Evolutionary conservation across 37 sponge, comb jelly and placozoan genomes (phyloP), one percentile per base, ranked within the genome.

Genomic region (Aplysina aerophoba): DNA sequence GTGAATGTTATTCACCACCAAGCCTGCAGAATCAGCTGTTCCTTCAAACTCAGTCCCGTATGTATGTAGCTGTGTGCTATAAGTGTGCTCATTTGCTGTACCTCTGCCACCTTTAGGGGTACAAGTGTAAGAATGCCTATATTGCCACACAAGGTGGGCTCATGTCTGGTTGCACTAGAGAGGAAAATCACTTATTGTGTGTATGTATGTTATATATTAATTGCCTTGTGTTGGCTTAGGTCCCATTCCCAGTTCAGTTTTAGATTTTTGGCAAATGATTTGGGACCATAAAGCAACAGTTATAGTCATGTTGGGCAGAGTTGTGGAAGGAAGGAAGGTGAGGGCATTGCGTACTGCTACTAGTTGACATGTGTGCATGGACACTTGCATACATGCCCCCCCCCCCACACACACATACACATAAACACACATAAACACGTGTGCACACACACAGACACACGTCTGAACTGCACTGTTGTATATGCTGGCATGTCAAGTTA

Each of bases 181-280:
- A 62, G 24, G 24, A 13, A 62, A 27, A 11, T 11, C 3, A 11
- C 28, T 62, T 62, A 11, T 28, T 28, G 24, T 62, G 64, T 62
- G 28, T 28, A 28, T 62, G 64, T 62, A 62, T 11, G 24, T 62
- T 62, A 2, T 28, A 13, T 11, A 28, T 62, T 14, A 28, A 58
- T 58, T n/a, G 28, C 64, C 3, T 62, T 62, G 64, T 62, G 2
- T 62, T 62, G 4, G 4, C 11, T 4, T 11, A 62, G 64, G 64
- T 62, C 64, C 64, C 28, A 11, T 27, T 62, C 24, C 24, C 3
- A 62, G 4, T 62, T 28, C 64, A 28, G 28, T 62, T 27, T 62
- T 14, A 62, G 64, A 62, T 27, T 62, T 62, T 62, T 62, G 64
- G 64, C 64, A 62, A 11, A 62, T 62, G 64, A 62, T 62, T 62